These are phyloP conservation scores for Coregonus sp. DNA, from an alignment of 2,797 vertebrate genomes.

Conservation along the genomic window DNA sequence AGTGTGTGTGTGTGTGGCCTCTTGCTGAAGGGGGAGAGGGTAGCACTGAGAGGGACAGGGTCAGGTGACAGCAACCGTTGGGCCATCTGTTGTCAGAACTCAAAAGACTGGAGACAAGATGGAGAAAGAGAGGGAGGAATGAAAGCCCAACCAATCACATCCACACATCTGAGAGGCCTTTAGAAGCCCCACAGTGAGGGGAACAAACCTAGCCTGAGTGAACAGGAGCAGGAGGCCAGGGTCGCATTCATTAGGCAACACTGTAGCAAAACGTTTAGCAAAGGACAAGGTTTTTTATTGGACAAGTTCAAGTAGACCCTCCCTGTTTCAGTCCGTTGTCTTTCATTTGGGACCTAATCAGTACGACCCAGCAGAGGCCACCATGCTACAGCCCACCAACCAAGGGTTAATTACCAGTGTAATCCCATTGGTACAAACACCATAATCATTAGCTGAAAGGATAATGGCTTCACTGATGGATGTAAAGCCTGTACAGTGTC, in stretches of 20 bases:
- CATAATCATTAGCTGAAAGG: not conserved
- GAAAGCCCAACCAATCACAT: not conserved
- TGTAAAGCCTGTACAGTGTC: conserved; percentile 1
- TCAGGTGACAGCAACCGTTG: conserved; percentile 73
- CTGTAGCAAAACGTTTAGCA: too few species aligned
- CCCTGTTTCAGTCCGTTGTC: too few species aligned
- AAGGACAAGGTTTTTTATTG: too few species aligned
- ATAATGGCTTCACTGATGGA: not conserved
- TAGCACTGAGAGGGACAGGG: conserved; percentile 39
- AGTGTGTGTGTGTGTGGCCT: conserved; percentile 17
- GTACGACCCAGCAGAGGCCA: not conserved
- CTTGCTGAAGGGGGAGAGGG: conserved; percentile 31
- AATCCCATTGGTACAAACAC: not conserved
- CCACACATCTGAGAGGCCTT: not conserved
- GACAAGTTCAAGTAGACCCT: too few species aligned
- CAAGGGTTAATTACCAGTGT: not conserved
- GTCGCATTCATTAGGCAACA: too few species aligned
- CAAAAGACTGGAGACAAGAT: conserved; percentile 63
- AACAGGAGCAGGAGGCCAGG: not conserved
- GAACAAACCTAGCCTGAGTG: not conserved
- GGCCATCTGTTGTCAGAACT: conserved; percentile 74
- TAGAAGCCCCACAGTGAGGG: not conserved
- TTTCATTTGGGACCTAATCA: not conserved
- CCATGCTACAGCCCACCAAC: conserved; percentile 1
- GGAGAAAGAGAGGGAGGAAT: conserved; percentile 24